Evolutionary conservation across 2,797 vertebrate species (phyloP).

Genomic region (Takifugu ocellatus): DNA sequence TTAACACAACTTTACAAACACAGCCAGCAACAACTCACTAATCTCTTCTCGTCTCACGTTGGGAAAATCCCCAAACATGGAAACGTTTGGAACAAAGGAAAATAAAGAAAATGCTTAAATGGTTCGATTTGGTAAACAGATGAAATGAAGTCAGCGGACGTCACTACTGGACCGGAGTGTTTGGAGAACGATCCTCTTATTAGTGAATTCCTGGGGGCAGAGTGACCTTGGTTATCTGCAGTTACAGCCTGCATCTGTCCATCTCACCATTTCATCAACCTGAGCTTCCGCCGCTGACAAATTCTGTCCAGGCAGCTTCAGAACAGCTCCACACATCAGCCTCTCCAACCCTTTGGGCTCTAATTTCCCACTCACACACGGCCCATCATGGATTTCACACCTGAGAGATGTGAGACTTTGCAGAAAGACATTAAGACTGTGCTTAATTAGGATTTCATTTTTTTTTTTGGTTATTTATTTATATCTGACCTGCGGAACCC

Average conservation of each 20-base stretch:
- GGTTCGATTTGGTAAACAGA: no score
- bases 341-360: constrained; percentile 39
- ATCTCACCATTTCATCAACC: constrained; percentile 14
- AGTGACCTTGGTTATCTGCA: no score
- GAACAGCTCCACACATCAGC: constrained; percentile 54
- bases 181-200: no score
- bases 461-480: constrained; percentile 48
- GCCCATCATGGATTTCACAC: constrained; percentile 38
- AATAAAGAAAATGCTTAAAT: no score
- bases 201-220: no score
- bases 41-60: not conserved
- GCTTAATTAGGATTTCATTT: constrained; percentile 54
- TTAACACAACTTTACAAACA: constrained; percentile 47
- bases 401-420: constrained; percentile 35
- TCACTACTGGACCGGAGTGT: no score
- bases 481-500: constrained; percentile 44
- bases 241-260: no score
- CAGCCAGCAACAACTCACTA: not conserved
- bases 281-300: constrained; percentile 29
- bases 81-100: no score
- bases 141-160: no score
- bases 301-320: constrained; percentile 39
- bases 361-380: constrained; percentile 40
- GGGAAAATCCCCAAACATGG: no score
- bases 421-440: constrained; percentile 36